These are phyloP conservation scores for Hypotaenidia philippensis DNA, from an alignment of 2,797 vertebrate genomes.

Conservation along the genomic window DNA sequence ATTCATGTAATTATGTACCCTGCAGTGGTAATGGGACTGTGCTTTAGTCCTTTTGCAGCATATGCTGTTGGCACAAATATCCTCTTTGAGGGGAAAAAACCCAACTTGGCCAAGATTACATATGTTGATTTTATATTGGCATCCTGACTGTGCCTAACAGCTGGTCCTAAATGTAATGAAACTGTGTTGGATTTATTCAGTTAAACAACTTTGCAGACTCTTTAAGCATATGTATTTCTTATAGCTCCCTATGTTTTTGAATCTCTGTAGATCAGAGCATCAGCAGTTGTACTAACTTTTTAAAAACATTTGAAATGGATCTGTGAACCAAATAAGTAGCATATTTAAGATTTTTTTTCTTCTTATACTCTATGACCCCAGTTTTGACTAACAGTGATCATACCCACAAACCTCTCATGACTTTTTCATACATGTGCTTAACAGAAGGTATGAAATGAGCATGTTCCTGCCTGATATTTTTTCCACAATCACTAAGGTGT, in stretches of 20 bases:
- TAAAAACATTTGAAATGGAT: background rate
- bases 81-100: constrained; percentile 43
- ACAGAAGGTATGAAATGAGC: background rate
- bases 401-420: background rate
- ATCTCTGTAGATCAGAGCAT: constrained; percentile 3
- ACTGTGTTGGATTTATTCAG: constrained; percentile 38
- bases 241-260: background rate
- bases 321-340: background rate
- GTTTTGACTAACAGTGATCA: background rate
- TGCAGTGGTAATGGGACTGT: constrained; percentile 74
- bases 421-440: background rate
- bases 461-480: background rate
- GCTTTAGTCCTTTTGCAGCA: constrained; percentile 66
- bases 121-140: constrained; percentile 70
- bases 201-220: constrained; percentile 62
- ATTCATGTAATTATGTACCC: constrained; percentile 81
- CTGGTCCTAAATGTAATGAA: constrained; percentile 56
- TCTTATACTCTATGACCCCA: background rate
- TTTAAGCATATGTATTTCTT: constrained; percentile 15
- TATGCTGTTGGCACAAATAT: constrained; percentile 71
- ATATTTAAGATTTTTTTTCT: background rate
- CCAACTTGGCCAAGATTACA: constrained; percentile 63
- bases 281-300: background rate
- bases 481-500: background rate
- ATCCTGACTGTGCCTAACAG: constrained; percentile 62